These are phyloP conservation scores for Heterotilapia buettikoferi DNA, from an alignment of 2,113 vertebrate species.

Conservation along the genomic window DNA sequence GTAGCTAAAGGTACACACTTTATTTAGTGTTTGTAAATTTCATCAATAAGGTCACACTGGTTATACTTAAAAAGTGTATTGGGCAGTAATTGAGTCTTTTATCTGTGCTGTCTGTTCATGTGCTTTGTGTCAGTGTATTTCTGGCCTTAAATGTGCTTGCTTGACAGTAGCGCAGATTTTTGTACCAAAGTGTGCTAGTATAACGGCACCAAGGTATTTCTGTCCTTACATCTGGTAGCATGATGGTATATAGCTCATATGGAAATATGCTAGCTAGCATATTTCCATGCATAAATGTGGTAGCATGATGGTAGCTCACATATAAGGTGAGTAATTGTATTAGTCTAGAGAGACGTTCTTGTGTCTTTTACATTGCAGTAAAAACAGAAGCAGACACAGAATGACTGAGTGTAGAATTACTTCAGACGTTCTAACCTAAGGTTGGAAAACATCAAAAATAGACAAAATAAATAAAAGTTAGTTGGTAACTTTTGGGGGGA, in stretches of 20 bases:
- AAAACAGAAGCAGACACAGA: background rate
- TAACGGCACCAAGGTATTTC: background rate
- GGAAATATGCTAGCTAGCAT: background rate
- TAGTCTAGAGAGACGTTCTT: background rate
- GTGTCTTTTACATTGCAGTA: background rate
- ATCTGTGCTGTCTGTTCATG: background rate
- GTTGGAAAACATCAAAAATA: too few species aligned
- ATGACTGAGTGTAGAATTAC: background rate
- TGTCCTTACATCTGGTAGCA: background rate
- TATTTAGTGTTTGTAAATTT: background rate
- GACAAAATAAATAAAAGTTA: too few species aligned
- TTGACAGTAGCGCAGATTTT: background rate
- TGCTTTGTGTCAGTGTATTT: background rate
- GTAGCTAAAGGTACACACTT: background rate
- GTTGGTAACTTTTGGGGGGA: too few species aligned
- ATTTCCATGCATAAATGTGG: background rate
- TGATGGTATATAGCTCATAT: background rate
- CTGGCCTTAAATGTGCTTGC: background rate
- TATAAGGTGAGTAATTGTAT: too few species aligned
- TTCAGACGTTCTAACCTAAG: too few species aligned
- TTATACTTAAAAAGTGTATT: background rate
- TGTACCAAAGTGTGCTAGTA: background rate
- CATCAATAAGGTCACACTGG: background rate
- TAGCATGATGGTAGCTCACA: background rate
- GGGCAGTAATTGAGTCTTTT: background rate